These are phyloP conservation scores for Ischnus inquisitorius DNA, from an alignment of 2,888 invertebrate species.

Conservation along the genomic window DNA sequence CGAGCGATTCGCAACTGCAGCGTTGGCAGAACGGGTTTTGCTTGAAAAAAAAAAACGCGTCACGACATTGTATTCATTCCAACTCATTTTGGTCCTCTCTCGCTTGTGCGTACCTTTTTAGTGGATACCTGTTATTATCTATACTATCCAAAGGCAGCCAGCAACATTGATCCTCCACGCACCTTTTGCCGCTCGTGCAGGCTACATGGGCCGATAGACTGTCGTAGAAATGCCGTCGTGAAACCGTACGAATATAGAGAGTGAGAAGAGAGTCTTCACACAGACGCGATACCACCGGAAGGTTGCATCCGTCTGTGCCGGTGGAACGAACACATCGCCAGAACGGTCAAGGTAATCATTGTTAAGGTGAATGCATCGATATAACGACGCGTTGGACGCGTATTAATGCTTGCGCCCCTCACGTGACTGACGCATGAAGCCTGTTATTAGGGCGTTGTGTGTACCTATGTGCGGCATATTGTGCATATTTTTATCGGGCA, in stretches of 20 bases:
- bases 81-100: too few relatives aligned
- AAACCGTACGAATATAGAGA: slow-evolving; percentile 21
- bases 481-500: slow-evolving; percentile 2
- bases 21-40: background rate
- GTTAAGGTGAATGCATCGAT: slow-evolving; percentile 65
- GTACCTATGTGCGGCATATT: slow-evolving; percentile 27
- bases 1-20: slow-evolving; percentile 10
- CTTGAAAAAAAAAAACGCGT: background rate
- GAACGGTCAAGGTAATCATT: slow-evolving; percentile 67
- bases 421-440: slow-evolving; percentile 56
- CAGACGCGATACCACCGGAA: slow-evolving; percentile 58
- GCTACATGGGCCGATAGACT: background rate
- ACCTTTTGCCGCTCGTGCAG: background rate
- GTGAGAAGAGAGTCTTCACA: slow-evolving; percentile 28
- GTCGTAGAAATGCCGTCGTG: slow-evolving; percentile 23
- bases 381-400: slow-evolving; percentile 38
- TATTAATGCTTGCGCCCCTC: slow-evolving; percentile 44
- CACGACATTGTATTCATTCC: background rate
- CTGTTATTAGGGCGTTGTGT: slow-evolving; percentile 32
- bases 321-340: slow-evolving; percentile 55
- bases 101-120: slow-evolving; percentile 1
- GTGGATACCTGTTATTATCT: background rate
- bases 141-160: background rate
- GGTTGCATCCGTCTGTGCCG: slow-evolving; percentile 63
- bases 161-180: slow-evolving; percentile 13